phyloP scores from a whole-genome alignment of 1,140 invertebrate genomes.

The Achatina immaculata region DNA sequence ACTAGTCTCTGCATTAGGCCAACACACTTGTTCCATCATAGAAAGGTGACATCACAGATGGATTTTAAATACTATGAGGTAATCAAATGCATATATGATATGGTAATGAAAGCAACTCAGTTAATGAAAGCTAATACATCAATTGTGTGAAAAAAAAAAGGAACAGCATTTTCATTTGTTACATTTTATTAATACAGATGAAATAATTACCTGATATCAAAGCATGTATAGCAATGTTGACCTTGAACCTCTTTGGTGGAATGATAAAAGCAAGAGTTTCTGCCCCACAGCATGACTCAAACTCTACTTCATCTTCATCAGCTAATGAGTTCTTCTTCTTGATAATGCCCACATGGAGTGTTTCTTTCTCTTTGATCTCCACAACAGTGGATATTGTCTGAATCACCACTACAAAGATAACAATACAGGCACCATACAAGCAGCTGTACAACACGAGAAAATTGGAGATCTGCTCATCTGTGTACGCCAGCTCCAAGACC shows the following conservation, averaged over 20 bases:
- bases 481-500: slow-evolving; percentile 57
- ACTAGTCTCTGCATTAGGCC: too few species aligned
- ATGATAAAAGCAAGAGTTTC: slow-evolving; percentile 67
- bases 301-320: slow-evolving; percentile 68
- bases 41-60: too few species aligned
- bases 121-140: too few species aligned
- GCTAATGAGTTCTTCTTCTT: slow-evolving; percentile 61
- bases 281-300: slow-evolving; percentile 65
- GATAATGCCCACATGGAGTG: slow-evolving; percentile 39
- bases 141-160: too few species aligned
- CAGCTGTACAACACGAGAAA: slow-evolving; percentile 55
- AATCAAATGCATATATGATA: too few species aligned
- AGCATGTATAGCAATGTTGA: slow-evolving; percentile 66
- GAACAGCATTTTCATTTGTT: too few species aligned
- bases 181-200: too few species aligned
- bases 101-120: too few species aligned
- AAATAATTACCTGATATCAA: slow-evolving; percentile 58
- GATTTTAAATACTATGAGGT: too few species aligned
- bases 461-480: slow-evolving; percentile 47
- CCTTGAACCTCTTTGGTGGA: slow-evolving; percentile 64
- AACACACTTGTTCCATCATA: too few species aligned
- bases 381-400: slow-evolving; percentile 60
- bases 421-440: slow-evolving; percentile 62
- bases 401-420: slow-evolving; percentile 57
- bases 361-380: slow-evolving; percentile 48